Evolutionary conservation across 2,888 invertebrate genomes (phyloP), one percentile per base, ranked within the genome.

Genomic region (Melinopterus prodromus): DNA sequence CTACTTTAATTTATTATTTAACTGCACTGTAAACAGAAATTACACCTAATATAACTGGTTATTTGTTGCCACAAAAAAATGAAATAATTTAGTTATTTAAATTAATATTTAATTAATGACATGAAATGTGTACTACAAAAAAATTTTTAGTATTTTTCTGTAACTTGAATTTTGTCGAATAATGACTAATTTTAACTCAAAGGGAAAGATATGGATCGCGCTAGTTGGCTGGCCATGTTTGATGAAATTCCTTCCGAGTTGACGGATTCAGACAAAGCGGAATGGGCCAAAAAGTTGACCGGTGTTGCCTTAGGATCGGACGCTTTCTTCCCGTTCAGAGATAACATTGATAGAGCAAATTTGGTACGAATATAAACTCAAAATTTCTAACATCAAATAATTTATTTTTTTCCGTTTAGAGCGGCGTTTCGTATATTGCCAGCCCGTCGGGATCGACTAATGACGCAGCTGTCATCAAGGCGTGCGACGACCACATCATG

Each of bases 251-350:
- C 98, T 0, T 90, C 92, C 16, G 92, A 92, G 74, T 90, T 98
- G 26, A 94, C 94, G 0, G 91, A 92, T 75, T 89, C 90, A 70
- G 95, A 96, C 84, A 92, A 92, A 80, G 88, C 90, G 0, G 92
- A 92, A 4, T 97, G 97, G 97, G 86, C 94, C 35, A 90, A 90
- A 79, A 91, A 93, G 88, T 90, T 98, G 86, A 93, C 92, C 82
- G 94, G 94, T 36, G 97, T 97, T 38, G 95, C 96, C 4, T 91
- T 99, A 26, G 96, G 96, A 15, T 99, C 99, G 0, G 99, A 99
- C 90, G 99, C 99, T 0, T 99, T 99, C 92, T 99, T 99, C 91
- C 99, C 99, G 37, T 99, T 99, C 92, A 92, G 98, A 84, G 99
- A 99, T 88, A 99, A 98, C 87, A 95, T 99, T 79, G 99, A 99